These are phyloP conservation scores for Ennomos erosarius DNA, from an alignment of 2,888 invertebrate species.

Conservation along the genomic window DNA sequence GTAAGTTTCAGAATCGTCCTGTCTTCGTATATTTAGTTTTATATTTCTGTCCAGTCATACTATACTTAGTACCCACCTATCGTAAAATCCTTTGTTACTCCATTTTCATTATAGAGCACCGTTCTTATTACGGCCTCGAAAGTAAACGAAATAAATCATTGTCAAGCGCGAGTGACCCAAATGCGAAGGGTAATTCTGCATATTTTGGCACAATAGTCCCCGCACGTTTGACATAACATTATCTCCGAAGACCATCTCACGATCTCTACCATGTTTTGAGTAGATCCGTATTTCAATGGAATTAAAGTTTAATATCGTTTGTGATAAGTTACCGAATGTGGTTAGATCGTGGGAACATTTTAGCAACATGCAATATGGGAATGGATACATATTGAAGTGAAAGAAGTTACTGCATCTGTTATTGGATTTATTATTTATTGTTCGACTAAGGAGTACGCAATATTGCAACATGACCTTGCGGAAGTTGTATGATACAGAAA, in stretches of 20 bases:
- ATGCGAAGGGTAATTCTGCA: constrained; percentile 38
- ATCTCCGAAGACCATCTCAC: constrained; percentile 67
- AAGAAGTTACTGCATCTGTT: constrained; percentile 22
- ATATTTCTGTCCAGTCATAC: too few relatives aligned
- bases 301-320: constrained; percentile 30
- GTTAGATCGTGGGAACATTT: constrained; percentile 36
- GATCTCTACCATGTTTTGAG: constrained; percentile 21
- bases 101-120: not conserved
- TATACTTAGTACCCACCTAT: too few relatives aligned
- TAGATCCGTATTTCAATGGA: constrained; percentile 19
- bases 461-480: too few relatives aligned
- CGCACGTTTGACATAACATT: constrained; percentile 62
- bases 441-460: too few relatives aligned
- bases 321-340: constrained; percentile 19
- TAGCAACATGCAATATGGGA: constrained; percentile 30
- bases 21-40: too few relatives aligned
- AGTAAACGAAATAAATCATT: constrained; percentile 32
- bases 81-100: too few relatives aligned
- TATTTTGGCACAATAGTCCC: constrained; percentile 48
- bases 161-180: constrained; percentile 35
- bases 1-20: too few relatives aligned
- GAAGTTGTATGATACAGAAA: too few relatives aligned
- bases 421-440: constrained; percentile 2
- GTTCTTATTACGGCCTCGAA: constrained; percentile 4
- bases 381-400: constrained; percentile 31